Conservation (phyloP, 2,113 vertebrate genomes). For the Spizaetus ornatus region DNA sequence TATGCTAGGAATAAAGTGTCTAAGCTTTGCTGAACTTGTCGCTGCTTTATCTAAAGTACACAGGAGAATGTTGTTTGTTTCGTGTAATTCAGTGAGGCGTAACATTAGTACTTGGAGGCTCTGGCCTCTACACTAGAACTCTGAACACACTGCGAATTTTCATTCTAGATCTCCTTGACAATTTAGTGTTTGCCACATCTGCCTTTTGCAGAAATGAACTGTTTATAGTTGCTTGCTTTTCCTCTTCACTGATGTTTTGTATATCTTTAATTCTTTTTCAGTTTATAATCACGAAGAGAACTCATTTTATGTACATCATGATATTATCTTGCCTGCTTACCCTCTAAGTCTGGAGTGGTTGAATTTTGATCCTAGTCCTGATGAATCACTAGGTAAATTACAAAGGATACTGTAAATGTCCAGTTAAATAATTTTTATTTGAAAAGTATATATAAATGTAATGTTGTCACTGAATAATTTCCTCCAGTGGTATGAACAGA, state of each 20-base stretch:
- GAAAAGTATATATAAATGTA: not conserved
- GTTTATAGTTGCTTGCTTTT: not conserved
- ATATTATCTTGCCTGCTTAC: constrained; percentile 91
- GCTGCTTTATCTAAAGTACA: not conserved
- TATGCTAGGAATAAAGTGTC: not conserved
- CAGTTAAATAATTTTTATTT: not conserved
- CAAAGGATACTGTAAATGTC: not conserved
- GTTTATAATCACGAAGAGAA: constrained; percentile 94
- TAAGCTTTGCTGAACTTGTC: not conserved
- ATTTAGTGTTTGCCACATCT: not conserved
- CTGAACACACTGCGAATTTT: not conserved
- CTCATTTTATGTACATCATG: constrained; percentile 94
- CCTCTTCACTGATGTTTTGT: not conserved
- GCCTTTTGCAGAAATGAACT: not conserved
- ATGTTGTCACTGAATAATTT: not conserved
- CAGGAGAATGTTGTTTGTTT: not conserved
- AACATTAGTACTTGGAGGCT: not conserved
- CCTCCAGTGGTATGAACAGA: not conserved
- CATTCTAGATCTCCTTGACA: not conserved
- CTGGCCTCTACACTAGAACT: not conserved
- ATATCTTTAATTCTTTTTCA: constrained; percentile 56
- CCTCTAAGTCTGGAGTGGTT: constrained; percentile 93
- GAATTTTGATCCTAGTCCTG: constrained; percentile 92
- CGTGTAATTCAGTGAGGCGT: not conserved
- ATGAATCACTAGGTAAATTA: constrained; percentile 78